phyloP scores from a whole-genome alignment of 2,797 vertebrate genomes.

The Gephyroberyx darwinii region DNA sequence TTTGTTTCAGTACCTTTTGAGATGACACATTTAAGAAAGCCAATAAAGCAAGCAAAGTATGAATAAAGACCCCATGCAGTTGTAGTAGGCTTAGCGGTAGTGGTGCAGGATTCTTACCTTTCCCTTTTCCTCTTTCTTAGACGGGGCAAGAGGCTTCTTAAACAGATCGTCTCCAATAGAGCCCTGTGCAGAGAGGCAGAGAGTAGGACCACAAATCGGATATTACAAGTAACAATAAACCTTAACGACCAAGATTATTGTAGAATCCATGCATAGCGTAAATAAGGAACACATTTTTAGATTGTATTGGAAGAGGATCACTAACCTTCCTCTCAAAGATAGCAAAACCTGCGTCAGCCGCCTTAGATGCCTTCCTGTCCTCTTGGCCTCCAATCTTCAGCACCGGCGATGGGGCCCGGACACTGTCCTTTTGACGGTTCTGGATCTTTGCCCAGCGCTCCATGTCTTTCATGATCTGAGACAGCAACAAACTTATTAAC shows the following conservation, averaged over 20 bases:
- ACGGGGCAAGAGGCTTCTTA: constrained; percentile 94
- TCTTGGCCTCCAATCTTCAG: constrained; percentile 69
- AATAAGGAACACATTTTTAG: not conserved
- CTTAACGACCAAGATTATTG: not conserved
- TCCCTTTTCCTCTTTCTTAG: constrained; percentile 89
- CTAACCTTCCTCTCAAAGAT: constrained; percentile 83
- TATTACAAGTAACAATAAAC: not conserved
- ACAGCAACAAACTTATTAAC: constrained; percentile 9
- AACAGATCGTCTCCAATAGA: constrained; percentile 89
- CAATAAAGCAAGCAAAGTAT: not conserved
- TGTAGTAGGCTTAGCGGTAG: not conserved
- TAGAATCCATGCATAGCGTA: not conserved
- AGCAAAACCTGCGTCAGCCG: constrained; percentile 85
- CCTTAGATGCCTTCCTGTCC: constrained; percentile 81
- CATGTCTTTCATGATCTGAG: constrained; percentile 89
- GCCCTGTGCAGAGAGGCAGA: constrained; percentile 64
- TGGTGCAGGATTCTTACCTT: constrained; percentile 78
- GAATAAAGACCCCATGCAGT: not conserved
- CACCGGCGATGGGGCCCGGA: constrained; percentile 78
- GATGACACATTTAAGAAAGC: not conserved
- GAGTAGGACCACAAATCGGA: not conserved
- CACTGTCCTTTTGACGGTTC: constrained; percentile 85
- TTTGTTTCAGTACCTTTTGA: not conserved
- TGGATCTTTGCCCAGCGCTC: constrained; percentile 89
- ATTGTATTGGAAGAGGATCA: not conserved